A percentile compares a stretch with the other conserved stretches of the same genome.
Conservation (phyloP, 2,797 vertebrate genomes). For the Distichodus sexfasciatus region DNA sequence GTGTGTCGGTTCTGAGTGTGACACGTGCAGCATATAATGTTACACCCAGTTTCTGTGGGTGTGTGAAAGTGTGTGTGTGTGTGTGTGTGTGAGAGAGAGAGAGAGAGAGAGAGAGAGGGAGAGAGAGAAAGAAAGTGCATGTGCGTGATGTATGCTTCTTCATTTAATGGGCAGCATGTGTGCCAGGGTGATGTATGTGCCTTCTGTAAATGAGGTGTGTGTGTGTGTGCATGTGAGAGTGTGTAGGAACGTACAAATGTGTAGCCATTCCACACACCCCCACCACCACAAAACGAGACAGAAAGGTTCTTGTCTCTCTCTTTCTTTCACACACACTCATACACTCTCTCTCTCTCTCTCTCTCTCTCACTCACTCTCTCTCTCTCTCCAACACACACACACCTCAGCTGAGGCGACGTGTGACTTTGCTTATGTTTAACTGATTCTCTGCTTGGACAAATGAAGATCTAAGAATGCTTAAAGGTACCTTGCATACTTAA, state of each 20-base stretch:
- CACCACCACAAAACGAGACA: not conserved
- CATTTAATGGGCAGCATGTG: conserved; percentile 18
- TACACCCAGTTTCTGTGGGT: too few species aligned
- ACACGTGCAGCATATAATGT: not conserved
- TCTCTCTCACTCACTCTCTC: not conserved
- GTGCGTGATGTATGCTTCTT: not conserved
- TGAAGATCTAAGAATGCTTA: too few species aligned
- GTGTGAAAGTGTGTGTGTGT: not conserved
- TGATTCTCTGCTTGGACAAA: too few species aligned
- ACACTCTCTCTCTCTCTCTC: not conserved
- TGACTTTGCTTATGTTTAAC: too few species aligned
- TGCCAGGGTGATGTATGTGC: conserved; percentile 18
- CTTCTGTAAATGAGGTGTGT: conserved; percentile 10
- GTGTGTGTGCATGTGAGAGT: not conserved
- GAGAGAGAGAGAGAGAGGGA: not conserved
- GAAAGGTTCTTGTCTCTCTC: conserved; percentile 17
- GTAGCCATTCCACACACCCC: not conserved
- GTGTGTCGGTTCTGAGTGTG: not conserved
- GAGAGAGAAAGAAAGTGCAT: not conserved
- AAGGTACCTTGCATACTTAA: too few species aligned
- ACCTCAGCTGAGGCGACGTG: too few species aligned
- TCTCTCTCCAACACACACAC: not conserved
- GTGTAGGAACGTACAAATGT: not conserved
- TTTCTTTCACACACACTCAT: not conserved
- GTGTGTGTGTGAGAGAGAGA: not conserved